Evolutionary conservation across 2,797 vertebrate genomes (phyloP), one percentile per base, ranked within the genome.

Genomic region (Hyperoplus lanceolatus): DNA sequence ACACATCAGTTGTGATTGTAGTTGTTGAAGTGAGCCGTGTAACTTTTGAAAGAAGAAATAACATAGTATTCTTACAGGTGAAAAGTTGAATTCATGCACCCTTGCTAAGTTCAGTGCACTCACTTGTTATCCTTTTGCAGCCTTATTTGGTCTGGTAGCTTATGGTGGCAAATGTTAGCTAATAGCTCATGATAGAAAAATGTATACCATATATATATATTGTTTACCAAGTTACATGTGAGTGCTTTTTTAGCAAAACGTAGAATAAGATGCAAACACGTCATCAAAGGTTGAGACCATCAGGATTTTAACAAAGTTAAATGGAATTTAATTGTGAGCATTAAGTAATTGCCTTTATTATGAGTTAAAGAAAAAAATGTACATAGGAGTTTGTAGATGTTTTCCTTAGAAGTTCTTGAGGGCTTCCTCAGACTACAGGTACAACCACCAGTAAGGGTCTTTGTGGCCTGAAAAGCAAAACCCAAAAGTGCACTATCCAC

Each of bases 101-200:
- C 43, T 45, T 45, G 43, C 6, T 45, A 7, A 45, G 43, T 45
- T 45, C 6, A 45, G 5, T 49, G 8, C 15, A 61, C 49, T n/a
- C 43, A 13, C 7, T 16, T 4, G 46, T 56, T 68, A 36, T 76
- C 42, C 58, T 49, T 42, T 65, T 46, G 8, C 53, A 68, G 66
- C 0, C 29, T 21, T 1, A n/a, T 38, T 43, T 57, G 4, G 4
- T 73, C 38, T 50, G 4, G 9, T n/a, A 64, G 45, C 45, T 12
- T 7, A 45, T 45, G 43, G 6, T 45, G 10, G 43, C 43, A 7
- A 45, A 7, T 7, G 43, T 7, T 45, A 11, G 43, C 43, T 11
- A 29, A 29, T 29, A 29, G 29, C 29, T 29, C 3, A 29, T 29
- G 29, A 29, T 29, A 29, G 29, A 29, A 29, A 29, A 29, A 29